A percentile compares a stretch with the other conserved stretches of the same genome.
Evolutionary conservation across 2,797 vertebrate genomes (phyloP).

Genomic region (Peromyscus attwateri): DNA sequence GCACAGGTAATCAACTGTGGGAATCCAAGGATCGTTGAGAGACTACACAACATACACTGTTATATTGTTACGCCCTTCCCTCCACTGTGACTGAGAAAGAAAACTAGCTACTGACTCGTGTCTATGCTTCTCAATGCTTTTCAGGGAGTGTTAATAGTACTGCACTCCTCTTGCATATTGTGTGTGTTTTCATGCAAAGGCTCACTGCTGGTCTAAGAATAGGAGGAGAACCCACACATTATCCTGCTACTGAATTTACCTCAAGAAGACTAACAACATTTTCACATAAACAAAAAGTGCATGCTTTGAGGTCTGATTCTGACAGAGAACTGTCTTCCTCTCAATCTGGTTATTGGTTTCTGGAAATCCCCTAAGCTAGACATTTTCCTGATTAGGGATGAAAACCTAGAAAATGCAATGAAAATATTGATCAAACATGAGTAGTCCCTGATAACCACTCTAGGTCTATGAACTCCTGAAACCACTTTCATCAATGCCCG

Average conservation of each 20-base stretch:
- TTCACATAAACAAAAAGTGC: background rate
- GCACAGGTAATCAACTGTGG: background rate
- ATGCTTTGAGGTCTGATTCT: background rate
- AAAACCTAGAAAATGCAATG: background rate
- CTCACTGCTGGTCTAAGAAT: background rate
- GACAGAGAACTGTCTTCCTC: background rate
- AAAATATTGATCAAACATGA: background rate
- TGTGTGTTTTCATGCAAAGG: background rate
- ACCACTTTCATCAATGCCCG: background rate
- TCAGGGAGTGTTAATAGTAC: background rate
- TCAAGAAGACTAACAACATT: background rate
- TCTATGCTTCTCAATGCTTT: background rate
- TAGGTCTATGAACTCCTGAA: background rate
- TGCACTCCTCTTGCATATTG: too few relatives aligned
- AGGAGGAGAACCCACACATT: background rate
- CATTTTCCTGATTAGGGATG: background rate
- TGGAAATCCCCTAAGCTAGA: background rate
- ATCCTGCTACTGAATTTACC: background rate
- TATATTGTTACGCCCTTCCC: background rate
- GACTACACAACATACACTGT: fast-evolving
- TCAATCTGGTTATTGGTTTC: background rate
- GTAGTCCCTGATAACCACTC: background rate
- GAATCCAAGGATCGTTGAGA: background rate
- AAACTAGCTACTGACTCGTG: background rate
- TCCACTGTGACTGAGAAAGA: background rate